Percentiles rank a stretch among this genome's conserved stretches.
Conservation (phyloP, 2,797 vertebrate species). For the Girardinus metallicus region DNA sequence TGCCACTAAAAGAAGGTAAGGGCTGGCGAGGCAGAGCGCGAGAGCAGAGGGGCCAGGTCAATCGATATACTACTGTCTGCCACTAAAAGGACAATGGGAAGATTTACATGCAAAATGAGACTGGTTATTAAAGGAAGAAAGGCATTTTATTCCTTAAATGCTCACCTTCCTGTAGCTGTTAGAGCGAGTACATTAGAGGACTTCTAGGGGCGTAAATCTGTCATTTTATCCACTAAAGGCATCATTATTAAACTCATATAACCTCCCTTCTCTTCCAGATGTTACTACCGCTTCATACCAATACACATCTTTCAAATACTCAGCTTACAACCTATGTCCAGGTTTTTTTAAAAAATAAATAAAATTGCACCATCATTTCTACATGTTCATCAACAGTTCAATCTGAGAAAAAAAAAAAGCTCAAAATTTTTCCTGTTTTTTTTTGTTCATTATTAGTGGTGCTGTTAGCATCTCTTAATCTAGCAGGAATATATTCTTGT, state of each 20-base stretch:
- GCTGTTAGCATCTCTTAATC: neutral
- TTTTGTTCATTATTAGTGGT: neutral
- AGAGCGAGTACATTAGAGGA: neutral
- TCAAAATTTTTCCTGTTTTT: neutral
- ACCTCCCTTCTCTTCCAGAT: neutral
- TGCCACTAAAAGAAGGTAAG: conserved; percentile 66
- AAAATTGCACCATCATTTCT: neutral
- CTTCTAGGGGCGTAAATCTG: too few relatives aligned
- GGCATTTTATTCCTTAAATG: conserved; percentile 7
- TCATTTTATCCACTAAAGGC: neutral
- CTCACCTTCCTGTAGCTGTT: neutral
- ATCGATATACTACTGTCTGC: conserved; percentile 55
- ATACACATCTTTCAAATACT: neutral
- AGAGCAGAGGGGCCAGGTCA: conserved; percentile 13
- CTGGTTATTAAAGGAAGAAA: conserved; percentile 12
- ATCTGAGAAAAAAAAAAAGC: neutral
- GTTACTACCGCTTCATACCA: neutral
- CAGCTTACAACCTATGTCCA: neutral
- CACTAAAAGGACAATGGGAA: conserved; percentile 37
- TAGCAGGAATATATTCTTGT: neutral
- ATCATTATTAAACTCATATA: neutral
- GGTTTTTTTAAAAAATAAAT: neutral
- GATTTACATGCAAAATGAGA: conserved; percentile 44
- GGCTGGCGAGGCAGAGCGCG: conserved; percentile 12
- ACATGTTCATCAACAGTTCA: neutral